phyloP scores from a whole-genome alignment of 2,888 invertebrate genomes.

The Furcula furcula region DNA sequence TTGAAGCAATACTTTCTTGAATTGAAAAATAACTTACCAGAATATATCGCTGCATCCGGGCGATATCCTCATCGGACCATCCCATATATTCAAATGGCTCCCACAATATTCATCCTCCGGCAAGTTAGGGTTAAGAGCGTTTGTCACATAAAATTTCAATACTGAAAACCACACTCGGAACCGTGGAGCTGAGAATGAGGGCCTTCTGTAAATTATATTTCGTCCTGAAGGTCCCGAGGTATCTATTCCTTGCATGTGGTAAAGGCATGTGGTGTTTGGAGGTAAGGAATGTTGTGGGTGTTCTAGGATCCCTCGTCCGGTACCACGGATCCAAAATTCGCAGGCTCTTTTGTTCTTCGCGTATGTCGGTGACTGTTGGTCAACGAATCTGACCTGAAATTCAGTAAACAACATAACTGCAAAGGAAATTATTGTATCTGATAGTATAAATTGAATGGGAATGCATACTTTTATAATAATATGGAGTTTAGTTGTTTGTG shows the following conservation, averaged over 20 bases:
- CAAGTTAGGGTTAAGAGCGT: conserved; percentile 83
- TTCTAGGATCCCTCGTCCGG: conserved; percentile 89
- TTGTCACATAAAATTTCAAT: conserved; percentile 91
- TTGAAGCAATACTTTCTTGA: too few species aligned
- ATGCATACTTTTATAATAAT: too few species aligned
- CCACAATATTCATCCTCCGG: conserved; percentile 89
- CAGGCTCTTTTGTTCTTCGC: conserved; percentile 92
- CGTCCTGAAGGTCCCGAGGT: conserved; percentile 82
- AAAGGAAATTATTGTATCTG: too few species aligned
- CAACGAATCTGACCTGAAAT: conserved; percentile 90
- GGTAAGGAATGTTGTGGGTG: conserved; percentile 93
- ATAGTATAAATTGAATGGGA: too few species aligned
- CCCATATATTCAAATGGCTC: conserved; percentile 93
- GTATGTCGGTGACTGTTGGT: conserved; percentile 90
- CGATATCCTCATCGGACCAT: conserved; percentile 89
- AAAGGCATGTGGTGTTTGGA: conserved; percentile 93
- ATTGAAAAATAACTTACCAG: conserved; percentile 89
- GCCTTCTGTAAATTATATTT: conserved; percentile 77
- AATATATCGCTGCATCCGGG: conserved; percentile 90
- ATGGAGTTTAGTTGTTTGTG: too few species aligned
- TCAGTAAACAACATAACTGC: too few species aligned
- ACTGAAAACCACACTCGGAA: conserved; percentile 94
- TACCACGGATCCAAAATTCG: conserved; percentile 93
- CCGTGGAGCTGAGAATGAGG: conserved; percentile 84
- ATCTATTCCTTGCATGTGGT: conserved; percentile 88